phyloP scores from a whole-genome alignment of 92 coral and sea anemone genomes.

The Palythoa grandiflora region DNA sequence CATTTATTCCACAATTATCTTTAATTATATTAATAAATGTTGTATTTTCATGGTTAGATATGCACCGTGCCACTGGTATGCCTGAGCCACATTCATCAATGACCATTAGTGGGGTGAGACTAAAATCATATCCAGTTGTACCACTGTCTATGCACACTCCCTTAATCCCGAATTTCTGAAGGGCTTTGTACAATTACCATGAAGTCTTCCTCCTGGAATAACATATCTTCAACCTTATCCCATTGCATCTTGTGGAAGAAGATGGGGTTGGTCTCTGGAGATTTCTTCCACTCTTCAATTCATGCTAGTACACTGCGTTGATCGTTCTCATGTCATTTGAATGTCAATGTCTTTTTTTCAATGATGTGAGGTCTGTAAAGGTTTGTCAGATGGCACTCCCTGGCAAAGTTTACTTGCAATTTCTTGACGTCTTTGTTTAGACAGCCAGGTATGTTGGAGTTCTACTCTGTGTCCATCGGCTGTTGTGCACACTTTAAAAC shows the following conservation, averaged over 20 bases:
- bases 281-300: slow-evolving; percentile 59
- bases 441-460: slow-evolving; percentile 54
- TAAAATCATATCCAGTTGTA: slow-evolving; percentile 65
- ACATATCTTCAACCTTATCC: slow-evolving; percentile 47
- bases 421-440: slow-evolving; percentile 51
- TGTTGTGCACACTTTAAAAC: slow-evolving; percentile 22
- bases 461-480: slow-evolving; percentile 51
- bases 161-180: slow-evolving; percentile 46
- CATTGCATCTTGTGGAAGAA: slow-evolving; percentile 65
- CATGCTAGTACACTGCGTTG: slow-evolving; percentile 64
- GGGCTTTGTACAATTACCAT: slow-evolving; percentile 47
- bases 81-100: slow-evolving; percentile 71
- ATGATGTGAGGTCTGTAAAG: slow-evolving; percentile 59
- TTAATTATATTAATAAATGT: slow-evolving; percentile 47
- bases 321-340: slow-evolving; percentile 54
- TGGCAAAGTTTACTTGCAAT: slow-evolving; percentile 68
- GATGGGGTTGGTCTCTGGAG: slow-evolving; percentile 50
- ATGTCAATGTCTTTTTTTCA: slow-evolving; percentile 40
- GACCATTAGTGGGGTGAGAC: slow-evolving; percentile 57
- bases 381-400: slow-evolving; percentile 57
- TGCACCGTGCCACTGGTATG: slow-evolving; percentile 69
- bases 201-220: slow-evolving; percentile 50
- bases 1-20: slow-evolving; percentile 47
- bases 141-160: slow-evolving; percentile 64
- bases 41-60: slow-evolving; percentile 59